phyloP scores from a whole-genome alignment of 2,113 vertebrate species.

The Promerops cafer region DNA sequence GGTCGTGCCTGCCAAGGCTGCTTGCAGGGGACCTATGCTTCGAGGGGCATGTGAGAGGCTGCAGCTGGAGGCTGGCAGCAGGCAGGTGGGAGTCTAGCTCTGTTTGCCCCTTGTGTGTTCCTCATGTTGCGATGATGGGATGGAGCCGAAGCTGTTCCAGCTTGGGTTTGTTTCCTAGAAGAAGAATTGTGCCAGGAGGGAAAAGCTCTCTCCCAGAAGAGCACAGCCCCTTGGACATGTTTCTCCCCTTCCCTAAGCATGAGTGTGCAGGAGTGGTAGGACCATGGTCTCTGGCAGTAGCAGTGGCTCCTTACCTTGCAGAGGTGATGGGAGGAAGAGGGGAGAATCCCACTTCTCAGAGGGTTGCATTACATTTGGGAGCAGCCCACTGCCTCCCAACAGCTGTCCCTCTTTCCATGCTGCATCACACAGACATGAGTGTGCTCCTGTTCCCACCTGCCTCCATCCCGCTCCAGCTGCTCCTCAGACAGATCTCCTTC shows the following conservation, averaged over 20 bases:
- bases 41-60: neutral
- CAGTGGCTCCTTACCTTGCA: neutral
- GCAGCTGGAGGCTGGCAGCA: neutral
- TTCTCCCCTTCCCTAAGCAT: neutral
- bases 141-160: neutral
- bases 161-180: neutral
- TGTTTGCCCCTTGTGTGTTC: neutral
- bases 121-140: fast-evolving
- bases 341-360: neutral
- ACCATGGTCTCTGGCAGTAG: neutral
- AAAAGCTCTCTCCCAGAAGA: neutral
- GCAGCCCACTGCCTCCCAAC: neutral
- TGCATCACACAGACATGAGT: fast-evolving
- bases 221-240: fast-evolving
- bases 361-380: neutral
- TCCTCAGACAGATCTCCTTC: neutral
- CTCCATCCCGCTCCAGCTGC: neutral
- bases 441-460: neutral
- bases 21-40: fast-evolving
- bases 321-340: neutral
- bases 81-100: neutral
- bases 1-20: neutral
- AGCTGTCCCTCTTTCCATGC: neutral
- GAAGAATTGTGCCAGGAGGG: neutral
- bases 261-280: neutral